Percentiles rank a stretch among this genome's conserved stretches.
phyloP scores from a whole-genome alignment of 2,797 vertebrate genomes.

The Choloepus didactylus region DNA sequence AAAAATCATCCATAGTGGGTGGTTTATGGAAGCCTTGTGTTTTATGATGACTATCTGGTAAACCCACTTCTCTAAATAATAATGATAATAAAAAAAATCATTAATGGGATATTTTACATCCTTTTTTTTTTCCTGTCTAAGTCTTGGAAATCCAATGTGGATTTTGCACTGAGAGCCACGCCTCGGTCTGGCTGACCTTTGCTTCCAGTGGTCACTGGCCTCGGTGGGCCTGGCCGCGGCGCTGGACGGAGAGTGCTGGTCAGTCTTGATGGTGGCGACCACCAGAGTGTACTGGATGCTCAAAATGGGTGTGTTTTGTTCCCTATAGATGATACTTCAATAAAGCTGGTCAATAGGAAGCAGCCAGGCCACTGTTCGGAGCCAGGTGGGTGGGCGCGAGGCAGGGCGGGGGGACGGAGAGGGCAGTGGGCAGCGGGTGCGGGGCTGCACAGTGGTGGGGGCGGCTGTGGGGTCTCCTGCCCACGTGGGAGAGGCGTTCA shows the following conservation, averaged over 20 bases:
- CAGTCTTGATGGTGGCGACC: too few species aligned
- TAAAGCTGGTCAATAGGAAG: neutral
- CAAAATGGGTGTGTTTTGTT: neutral
- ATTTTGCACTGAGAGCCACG: rapidly evolving
- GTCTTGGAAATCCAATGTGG: rapidly evolving
- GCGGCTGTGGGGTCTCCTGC: neutral
- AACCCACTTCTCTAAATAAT: too few species aligned
- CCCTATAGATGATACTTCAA: neutral
- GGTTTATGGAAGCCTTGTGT: too few species aligned
- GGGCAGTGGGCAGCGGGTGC: neutral
- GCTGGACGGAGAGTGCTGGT: too few species aligned
- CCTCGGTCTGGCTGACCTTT: rapidly evolving
- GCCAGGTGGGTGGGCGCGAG: rapidly evolving
- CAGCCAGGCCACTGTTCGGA: neutral
- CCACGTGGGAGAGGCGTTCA: neutral
- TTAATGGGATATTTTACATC: rapidly evolving
- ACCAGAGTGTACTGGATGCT: rapidly evolving
- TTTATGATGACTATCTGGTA: too few species aligned
- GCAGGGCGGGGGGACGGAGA: neutral
- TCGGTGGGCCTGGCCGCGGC: rapidly evolving
- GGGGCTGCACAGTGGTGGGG: neutral
- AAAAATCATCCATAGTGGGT: neutral
- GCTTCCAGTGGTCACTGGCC: neutral
- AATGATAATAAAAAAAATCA: too few species aligned
- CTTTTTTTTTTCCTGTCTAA: too few species aligned